Evolutionary conservation across 2,113 vertebrate species (phyloP), one percentile per base, ranked within the genome.

Genomic region (Pitta sordida): DNA sequence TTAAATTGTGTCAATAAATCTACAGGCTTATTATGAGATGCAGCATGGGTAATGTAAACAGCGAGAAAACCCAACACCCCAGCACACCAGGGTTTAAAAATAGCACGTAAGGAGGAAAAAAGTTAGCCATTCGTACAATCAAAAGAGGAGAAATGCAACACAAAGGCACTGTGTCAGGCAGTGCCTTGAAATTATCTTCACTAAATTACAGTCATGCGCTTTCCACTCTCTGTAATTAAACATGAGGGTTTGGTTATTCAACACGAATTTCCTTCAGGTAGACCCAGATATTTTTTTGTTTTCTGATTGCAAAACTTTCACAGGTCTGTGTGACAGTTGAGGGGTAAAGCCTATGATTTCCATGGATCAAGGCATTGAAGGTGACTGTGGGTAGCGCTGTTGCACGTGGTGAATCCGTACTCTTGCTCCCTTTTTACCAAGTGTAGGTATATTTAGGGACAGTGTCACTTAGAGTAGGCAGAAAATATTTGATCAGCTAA

Each of bases 171-270:
- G 88, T 26, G 74, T 87, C 88, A 56, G 83, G 49, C 93, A 69
- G 52, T 52, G 95, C 96, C 98, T 98, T 98, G 93, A 98, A 98
- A 98, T 98, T 97, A 98, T 96, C 97, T 97, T 91, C 91, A 89
- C 93, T 97, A 97, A 98, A 98, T 98, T 98, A 97, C 93, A 96
- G 97, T 97, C 88, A 62, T 96, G 93, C 91, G 97, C 95, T 98
- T 97, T 97, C 97, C 92, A 92, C 93, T 92, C 95, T 86, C 97
- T 98, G 91, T 98, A 98, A 98, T 98, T 98, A 99, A 98, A 98
- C 88, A 68, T 93, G 93, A 96, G 89, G 49, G 86, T 97, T 98
- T 97, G 98, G 98, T 97, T 98, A 93, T 98, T 99, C 98, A 98
- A 98, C 98, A 98, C 96, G 95, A 65, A n/a, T 93, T 95, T 86